Base-by-base conservation (phyloP, 2,888 invertebrate genomes). In the Scaptomyza reducta region DNA sequence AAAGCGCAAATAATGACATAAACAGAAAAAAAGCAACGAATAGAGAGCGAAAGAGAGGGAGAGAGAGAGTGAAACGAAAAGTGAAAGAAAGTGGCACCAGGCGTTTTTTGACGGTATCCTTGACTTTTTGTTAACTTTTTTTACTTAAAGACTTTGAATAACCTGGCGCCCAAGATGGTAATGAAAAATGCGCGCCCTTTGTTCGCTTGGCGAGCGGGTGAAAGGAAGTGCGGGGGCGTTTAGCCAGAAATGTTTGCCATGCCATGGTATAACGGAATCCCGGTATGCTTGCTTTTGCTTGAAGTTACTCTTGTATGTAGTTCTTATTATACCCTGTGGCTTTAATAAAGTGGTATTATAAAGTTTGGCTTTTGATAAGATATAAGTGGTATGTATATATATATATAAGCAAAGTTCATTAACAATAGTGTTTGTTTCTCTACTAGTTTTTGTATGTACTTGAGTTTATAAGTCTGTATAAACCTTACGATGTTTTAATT, bases 91-190 rank as follows among this genome's bases (percentile, higher is more conserved):
- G 44, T 54, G 59, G 77, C 78, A 87, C 61, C 75, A 74, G 76
- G 71, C 77, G 68, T 38, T 67, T 73, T 82, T 75, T 86, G 76
- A 71, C 71, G 74, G 76, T 86, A 79, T 80, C 84, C 88, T 88
- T 85, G 84, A 85, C 88, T 85, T 88, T 88, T 88, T 76, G 51
- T 80, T 88, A 71, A 81, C 31, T 31, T 81, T 84, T 82, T 71
- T 73, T 66, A 61, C 74, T 69, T 85, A 77, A 83, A 74, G 79
- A 73, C 72, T 65, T 60, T 50, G 71, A 63, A 41, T 40, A 35
- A 57, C 63, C 70, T 46, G 49, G 42, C 65, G 65, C 45, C 46
- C 57, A 60, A 65, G 57, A 53, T 85, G 82, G 87, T 80, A 84
- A 84, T 86, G 87, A 86, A 84, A 84, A 79, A 67, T 69, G 76